Conservation (phyloP, 2,888 invertebrate species). For the Himalopsyche japonica region DNA sequence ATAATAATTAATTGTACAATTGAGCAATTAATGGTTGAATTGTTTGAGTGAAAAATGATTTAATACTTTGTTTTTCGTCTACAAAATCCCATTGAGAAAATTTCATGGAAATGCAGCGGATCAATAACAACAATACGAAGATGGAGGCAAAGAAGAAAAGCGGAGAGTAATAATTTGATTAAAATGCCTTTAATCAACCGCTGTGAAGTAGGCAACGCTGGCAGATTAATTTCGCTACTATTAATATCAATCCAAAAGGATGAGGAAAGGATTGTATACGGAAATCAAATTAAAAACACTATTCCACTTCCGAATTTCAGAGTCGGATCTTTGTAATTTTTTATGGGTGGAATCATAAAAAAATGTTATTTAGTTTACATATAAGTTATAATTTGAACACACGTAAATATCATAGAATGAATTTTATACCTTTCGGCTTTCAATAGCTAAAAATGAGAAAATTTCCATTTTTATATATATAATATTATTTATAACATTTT, state of each 20-base stretch:
- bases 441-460: no score
- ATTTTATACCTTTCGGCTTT: no score
- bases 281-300: neutral
- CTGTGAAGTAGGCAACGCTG: neutral
- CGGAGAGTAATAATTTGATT: slow-evolving; percentile 1
- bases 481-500: no score
- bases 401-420: no score
- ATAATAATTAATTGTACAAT: no score
- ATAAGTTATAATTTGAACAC: no score
- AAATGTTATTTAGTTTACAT: no score
- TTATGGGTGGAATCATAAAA: no score
- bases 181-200: slow-evolving; percentile 15
- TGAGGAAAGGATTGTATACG: neutral
- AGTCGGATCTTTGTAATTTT: no score
- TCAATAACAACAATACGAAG: neutral
- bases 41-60: neutral
- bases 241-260: neutral
- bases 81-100: neutral
- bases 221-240: neutral
- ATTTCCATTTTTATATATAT: no score
- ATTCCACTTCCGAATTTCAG: neutral
- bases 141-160: neutral
- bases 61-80: neutral
- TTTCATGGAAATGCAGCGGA: neutral
- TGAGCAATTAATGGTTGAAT: no score